These are phyloP conservation scores for Dolichoris vasculosae DNA, from an alignment of 1,140 invertebrate genomes.

Conservation along the genomic window DNA sequence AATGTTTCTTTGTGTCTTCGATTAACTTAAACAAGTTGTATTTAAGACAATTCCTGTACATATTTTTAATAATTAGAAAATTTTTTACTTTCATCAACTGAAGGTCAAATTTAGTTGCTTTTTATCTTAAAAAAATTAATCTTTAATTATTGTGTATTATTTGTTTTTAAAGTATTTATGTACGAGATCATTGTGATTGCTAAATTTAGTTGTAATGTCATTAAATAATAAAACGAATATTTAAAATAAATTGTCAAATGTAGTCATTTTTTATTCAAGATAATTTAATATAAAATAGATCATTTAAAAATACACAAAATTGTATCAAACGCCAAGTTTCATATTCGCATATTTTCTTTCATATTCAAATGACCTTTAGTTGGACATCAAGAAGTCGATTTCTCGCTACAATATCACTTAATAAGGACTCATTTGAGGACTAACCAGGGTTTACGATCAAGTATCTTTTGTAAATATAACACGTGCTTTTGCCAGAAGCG, in stretches of 20 bases:
- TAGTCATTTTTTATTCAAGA: neutral
- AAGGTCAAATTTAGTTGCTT: neutral
- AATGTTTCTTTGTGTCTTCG: neutral
- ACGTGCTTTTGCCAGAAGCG: neutral
- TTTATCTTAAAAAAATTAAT: neutral
- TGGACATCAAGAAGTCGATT: neutral
- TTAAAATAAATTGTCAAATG: neutral
- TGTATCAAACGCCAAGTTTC: neutral
- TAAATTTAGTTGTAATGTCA: neutral
- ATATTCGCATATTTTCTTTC: neutral
- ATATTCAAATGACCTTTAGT: neutral
- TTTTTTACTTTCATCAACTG: neutral
- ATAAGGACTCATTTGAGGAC: conserved; percentile 68
- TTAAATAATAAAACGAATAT: neutral
- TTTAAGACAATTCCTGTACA: neutral
- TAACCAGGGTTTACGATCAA: conserved; percentile 73
- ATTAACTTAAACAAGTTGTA: neutral
- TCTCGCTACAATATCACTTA: conserved; percentile 28
- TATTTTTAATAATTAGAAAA: neutral
- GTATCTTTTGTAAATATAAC: conserved; percentile 66
- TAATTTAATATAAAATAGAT: neutral
- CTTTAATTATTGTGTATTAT: neutral
- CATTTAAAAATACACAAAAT: neutral
- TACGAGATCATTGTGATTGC: neutral
- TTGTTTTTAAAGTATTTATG: neutral